Conservation (phyloP, 2,888 invertebrate species). For the Blera fallax region DNA sequence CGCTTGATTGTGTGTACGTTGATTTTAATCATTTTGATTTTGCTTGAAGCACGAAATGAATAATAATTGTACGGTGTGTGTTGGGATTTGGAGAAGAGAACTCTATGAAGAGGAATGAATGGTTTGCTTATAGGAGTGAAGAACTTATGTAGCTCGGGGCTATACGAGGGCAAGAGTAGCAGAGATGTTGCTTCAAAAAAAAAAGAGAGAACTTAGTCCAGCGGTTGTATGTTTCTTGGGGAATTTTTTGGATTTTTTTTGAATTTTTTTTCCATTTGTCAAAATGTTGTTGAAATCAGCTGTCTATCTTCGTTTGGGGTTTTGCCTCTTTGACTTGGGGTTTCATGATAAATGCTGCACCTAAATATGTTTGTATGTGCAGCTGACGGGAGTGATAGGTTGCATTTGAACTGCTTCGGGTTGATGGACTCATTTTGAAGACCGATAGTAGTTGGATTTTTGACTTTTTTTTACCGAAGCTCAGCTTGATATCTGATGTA, state of each 20-base stretch:
- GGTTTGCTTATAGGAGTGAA: neutral
- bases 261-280: neutral
- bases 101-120: neutral
- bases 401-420: neutral
- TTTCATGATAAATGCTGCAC: neutral
- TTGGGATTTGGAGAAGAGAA: conserved; percentile 25
- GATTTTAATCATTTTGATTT: conserved; percentile 68
- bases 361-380: neutral
- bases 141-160: conserved; percentile 9
- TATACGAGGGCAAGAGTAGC: conserved; percentile 9
- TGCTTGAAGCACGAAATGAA: conserved; percentile 63
- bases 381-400: neutral
- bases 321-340: neutral
- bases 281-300: conserved; percentile 10
- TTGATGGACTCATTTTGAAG: neutral
- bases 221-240: neutral
- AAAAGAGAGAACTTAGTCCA: too few species aligned
- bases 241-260: neutral
- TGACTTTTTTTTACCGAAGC: too few species aligned
- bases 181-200: neutral
- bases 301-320: neutral
- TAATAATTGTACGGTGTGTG: conserved; percentile 56
- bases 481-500: too few species aligned
- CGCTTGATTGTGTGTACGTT: conserved; percentile 50
- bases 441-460: neutral